Evolutionary conservation across 2,797 vertebrate species (phyloP), one percentile per base, ranked within the genome.

Genomic region (Pterois miles): DNA sequence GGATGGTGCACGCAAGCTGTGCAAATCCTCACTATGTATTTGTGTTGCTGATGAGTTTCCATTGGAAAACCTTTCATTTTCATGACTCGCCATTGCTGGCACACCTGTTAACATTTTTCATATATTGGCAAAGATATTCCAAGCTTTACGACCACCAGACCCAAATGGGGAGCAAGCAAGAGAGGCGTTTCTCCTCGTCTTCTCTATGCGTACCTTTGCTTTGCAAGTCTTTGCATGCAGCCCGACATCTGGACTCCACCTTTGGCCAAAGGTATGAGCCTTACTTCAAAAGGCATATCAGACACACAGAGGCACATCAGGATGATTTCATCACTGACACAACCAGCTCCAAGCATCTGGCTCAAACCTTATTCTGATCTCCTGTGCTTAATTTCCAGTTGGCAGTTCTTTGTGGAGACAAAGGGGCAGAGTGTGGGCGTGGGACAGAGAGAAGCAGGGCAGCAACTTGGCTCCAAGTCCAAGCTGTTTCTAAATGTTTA

Each of bases 171-270:
- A 53, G 71, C 12, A 40, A 52, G 70, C 13, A 40, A 38, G 23
- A 57, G 40, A 10, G 3, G 54, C 36, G 52, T 69, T 67, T 36
- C n/a, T 40, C 16, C 31, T 2, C 40, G 20, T 58, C 71, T 36
- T n/a, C 36, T 60, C 25, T 31, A 11, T 52, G 46, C 18, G 23
- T 60, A 82, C 43, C 65, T 82, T 76, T 57, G 22, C 68, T 76
- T 63, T 85, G 85, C 86, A 79, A 88, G 78, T 78, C 71, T 74
- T 88, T 71, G 83, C 89, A 87, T 83, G 88, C 71, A 71, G 71
- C 13, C 83, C 43, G 34, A 93, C 93, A 94, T 94, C 93, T 94
- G 92, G 93, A 86, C 71, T 88, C 75, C 77, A 91, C 88, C 81
- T 89, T 85, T 68, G 71, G 89, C 84, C 81, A 77, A 88, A 86